A percentile compares a stretch with the other conserved stretches of the same genome.
Conservation (phyloP, 2,797 vertebrate genomes). For the Kryptolebias ocellatus region DNA sequence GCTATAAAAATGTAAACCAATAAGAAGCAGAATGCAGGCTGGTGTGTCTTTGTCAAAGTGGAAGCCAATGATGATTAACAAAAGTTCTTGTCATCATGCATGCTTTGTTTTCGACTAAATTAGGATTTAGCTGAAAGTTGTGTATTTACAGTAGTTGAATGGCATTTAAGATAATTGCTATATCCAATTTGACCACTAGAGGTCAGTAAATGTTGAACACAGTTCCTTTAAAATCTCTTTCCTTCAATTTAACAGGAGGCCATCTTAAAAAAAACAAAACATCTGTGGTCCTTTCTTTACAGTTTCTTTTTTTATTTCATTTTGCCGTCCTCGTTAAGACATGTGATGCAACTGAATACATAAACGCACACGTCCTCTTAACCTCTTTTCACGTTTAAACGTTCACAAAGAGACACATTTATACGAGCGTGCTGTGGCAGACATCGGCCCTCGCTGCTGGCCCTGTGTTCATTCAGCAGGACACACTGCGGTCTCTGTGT, state of each 20-base stretch:
- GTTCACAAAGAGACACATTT: conserved; percentile 65
- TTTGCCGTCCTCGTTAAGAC: conserved; percentile 9
- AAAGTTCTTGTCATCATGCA: no score
- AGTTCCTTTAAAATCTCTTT: not conserved
- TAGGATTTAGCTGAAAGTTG: no score
- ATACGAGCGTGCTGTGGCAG: conserved; percentile 40
- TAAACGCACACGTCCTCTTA: conserved; percentile 27
- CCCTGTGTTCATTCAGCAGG: conserved; percentile 67
- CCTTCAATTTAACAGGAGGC: not conserved
- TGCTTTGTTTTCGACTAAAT: no score
- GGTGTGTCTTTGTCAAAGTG: no score
- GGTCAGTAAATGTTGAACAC: not conserved
- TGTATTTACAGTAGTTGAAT: not conserved
- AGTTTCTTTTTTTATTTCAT: conserved; percentile 3
- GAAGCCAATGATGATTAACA: no score
- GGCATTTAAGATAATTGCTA: not conserved
- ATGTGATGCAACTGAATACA: conserved; percentile 7
- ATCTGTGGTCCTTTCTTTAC: not conserved
- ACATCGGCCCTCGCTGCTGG: conserved; percentile 34
- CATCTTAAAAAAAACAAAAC: not conserved
- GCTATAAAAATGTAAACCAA: no score
- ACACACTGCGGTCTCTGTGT: conserved; percentile 68
- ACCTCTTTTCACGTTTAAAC: conserved; percentile 38
- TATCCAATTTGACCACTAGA: not conserved
- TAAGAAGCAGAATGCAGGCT: no score